phyloP scores from a whole-genome alignment of 2,888 invertebrate genomes.

The Adela reaumurella region DNA sequence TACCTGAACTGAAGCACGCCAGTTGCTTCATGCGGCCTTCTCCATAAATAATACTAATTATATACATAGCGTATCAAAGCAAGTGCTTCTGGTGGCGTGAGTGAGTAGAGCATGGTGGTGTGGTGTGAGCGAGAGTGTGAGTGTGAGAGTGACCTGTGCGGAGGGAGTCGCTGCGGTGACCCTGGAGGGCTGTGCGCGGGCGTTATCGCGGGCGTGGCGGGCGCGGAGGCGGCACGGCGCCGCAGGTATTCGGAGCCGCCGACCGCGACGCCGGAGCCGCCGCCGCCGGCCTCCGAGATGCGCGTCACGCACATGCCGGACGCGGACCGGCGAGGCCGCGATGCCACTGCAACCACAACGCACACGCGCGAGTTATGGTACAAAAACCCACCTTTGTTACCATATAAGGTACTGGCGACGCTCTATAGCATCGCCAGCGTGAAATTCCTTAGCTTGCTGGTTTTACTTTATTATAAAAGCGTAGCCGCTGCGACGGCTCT shows the following conservation, averaged over 20 bases:
- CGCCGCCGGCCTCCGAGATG: slow-evolving; percentile 55
- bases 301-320: slow-evolving; percentile 67
- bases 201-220: slow-evolving; percentile 68
- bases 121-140: no score
- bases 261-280: slow-evolving; percentile 59
- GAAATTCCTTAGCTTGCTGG: background rate
- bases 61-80: no score
- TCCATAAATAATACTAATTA: no score
- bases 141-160: slow-evolving; percentile 27
- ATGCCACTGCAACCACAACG: slow-evolving; percentile 48
- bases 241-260: slow-evolving; percentile 55
- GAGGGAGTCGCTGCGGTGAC: slow-evolving; percentile 44
- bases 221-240: slow-evolving; percentile 66
- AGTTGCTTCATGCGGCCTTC: no score
- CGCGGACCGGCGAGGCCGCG: slow-evolving; percentile 69
- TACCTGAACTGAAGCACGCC: no score
- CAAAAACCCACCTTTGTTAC: no score
- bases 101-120: no score
- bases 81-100: no score
- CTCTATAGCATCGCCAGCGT: no score
- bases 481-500: no score
- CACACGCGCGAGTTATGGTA: background rate
- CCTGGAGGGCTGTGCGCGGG: slow-evolving; percentile 75
- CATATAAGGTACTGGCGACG: no score
- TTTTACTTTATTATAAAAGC: background rate